Conservation (phyloP, 2,113 vertebrate genomes). For the Lycaon pictus region DNA sequence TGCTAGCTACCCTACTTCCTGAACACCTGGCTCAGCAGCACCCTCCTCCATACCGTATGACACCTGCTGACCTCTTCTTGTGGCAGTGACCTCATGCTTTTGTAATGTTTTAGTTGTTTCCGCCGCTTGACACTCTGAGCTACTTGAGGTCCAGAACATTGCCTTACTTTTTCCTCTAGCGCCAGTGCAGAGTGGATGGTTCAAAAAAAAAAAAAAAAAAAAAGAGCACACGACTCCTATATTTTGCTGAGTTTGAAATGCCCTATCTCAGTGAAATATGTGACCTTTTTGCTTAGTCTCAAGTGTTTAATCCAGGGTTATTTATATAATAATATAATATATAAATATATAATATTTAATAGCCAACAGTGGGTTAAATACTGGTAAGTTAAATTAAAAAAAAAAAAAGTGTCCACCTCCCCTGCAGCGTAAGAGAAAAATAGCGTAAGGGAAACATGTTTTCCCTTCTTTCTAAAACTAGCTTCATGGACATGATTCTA, state of each 20-base stretch:
- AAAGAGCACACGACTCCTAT: not conserved
- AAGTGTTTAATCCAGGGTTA: not conserved
- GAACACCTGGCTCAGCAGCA: not conserved
- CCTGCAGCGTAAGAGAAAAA: not conserved
- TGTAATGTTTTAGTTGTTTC: not conserved
- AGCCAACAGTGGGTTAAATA: not conserved
- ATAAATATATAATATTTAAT: not conserved
- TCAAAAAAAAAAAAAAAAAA: not conserved
- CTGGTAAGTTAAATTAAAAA: not conserved
- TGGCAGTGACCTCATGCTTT: not conserved
- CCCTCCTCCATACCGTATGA: not conserved
- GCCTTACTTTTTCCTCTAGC: not conserved
- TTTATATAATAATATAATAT: not conserved
- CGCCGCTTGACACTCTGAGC: not conserved
- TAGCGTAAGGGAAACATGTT: not conserved
- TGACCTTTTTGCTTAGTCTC: not conserved
- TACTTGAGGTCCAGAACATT: not conserved
- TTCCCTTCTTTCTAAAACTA: not conserved
- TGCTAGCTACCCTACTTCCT: not conserved
- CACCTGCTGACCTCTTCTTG: not conserved
- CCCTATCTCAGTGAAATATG: not conserved
- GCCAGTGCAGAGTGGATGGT: not conserved
- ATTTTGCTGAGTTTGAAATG: conserved; percentile 1
- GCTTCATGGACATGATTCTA: not conserved
- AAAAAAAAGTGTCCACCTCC: not conserved